A percentile compares a stretch with the other conserved stretches of the same genome.
phyloP scores from a whole-genome alignment of 2,113 vertebrate genomes.

The Pagrus major region DNA sequence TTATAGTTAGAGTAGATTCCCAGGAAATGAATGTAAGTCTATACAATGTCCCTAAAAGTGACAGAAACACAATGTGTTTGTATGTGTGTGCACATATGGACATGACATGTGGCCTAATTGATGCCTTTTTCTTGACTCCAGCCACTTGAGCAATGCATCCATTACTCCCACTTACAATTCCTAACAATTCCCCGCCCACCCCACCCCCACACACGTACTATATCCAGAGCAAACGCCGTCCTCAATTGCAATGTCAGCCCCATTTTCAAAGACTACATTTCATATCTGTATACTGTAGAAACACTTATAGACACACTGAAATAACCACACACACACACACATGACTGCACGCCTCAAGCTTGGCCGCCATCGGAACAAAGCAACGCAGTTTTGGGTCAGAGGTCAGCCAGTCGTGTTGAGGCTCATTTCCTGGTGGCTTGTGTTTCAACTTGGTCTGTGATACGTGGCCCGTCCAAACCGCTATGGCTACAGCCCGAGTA shows the following conservation, averaged over 20 bases:
- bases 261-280: conserved; percentile 11
- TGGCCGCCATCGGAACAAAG: conserved; percentile 69
- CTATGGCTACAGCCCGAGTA: conserved; percentile 5
- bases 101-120: conserved; percentile 12
- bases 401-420: conserved; percentile 41
- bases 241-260: neutral
- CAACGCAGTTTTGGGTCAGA: conserved; percentile 20
- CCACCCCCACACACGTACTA: neutral
- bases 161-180: neutral
- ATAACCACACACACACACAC: conserved; percentile 38
- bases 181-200: neutral
- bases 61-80: too few relatives aligned
- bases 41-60: too few relatives aligned
- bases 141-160: neutral
- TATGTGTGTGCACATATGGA: too few relatives aligned
- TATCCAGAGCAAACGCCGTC: neutral
- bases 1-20: too few relatives aligned
- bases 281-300: neutral
- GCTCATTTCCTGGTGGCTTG: conserved; percentile 50
- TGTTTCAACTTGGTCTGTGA: conserved; percentile 42
- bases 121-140: conserved; percentile 24
- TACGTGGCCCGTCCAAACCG: conserved; percentile 30
- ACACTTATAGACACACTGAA: neutral
- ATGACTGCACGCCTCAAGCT: neutral
- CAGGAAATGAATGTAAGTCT: too few relatives aligned